A percentile compares a stretch with the other conserved stretches of the same genome.
Evolutionary conservation across 1,140 invertebrate genomes (phyloP).

Genomic region (Neodiprion fabricii): DNA sequence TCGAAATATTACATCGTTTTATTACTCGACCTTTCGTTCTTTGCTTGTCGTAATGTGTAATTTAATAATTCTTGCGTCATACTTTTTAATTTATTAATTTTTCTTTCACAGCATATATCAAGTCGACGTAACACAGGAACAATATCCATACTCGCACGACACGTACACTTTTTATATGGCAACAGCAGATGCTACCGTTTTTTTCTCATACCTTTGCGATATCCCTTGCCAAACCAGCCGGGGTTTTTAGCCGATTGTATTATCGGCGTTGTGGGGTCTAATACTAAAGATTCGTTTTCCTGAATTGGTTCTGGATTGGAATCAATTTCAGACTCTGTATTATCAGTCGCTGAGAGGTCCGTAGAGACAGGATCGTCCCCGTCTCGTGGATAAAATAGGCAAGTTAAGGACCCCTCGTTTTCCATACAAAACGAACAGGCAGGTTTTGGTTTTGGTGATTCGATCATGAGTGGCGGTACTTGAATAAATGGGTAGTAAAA

Average conservation of each 20-base stretch:
- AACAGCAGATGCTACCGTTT: constrained; percentile 60
- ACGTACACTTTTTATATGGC: not conserved
- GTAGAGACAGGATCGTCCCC: constrained; percentile 33
- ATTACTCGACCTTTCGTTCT: not conserved
- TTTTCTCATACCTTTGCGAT: constrained; percentile 62
- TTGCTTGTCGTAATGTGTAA: not conserved
- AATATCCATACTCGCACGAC: not conserved
- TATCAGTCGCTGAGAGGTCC: constrained; percentile 22
- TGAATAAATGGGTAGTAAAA: constrained; percentile 56
- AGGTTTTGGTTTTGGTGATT: constrained; percentile 49
- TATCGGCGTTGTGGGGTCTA: constrained; percentile 43
- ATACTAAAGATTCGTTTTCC: constrained; percentile 32
- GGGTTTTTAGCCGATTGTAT: constrained; percentile 59
- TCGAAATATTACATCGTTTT: not conserved
- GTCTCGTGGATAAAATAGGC: constrained; percentile 55
- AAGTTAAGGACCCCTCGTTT: constrained; percentile 53
- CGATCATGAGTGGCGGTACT: constrained; percentile 34
- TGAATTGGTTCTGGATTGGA: constrained; percentile 39
- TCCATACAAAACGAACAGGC: constrained; percentile 59
- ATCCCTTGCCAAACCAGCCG: constrained; percentile 73
- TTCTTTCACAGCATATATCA: not conserved
- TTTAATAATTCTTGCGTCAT: not conserved
- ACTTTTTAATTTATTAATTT: not conserved
- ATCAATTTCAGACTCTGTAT: constrained; percentile 25
- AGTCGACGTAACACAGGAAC: not conserved